Conservation (phyloP, 2,797 vertebrate genomes). For the Liasis olivaceus region DNA sequence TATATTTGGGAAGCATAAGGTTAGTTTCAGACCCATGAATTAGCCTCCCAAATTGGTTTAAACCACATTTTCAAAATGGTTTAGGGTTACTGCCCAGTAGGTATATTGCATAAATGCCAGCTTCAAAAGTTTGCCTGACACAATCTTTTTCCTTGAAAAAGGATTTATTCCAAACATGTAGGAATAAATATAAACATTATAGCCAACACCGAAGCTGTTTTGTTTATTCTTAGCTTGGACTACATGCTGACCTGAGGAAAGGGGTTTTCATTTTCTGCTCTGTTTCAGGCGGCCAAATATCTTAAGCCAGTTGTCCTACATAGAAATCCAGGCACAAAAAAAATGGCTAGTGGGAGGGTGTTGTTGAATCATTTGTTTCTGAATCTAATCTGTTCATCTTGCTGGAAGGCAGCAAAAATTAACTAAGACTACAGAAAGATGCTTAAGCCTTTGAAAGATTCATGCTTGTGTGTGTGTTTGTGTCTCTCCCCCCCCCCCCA, state of each 20-base stretch:
- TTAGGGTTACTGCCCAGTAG: not conserved
- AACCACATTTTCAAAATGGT: not conserved
- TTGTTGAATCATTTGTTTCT: not conserved
- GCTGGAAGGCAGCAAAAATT: not conserved
- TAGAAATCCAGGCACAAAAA: conserved; percentile 18
- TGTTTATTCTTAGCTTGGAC: not conserved
- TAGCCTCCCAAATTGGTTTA: not conserved
- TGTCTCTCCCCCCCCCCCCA: not conserved
- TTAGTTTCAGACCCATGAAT: not conserved
- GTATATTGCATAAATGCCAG: not conserved
- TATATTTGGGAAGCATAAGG: not conserved
- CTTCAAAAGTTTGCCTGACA: not conserved
- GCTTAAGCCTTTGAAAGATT: not conserved
- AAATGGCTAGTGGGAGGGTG: not conserved
- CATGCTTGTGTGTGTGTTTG: not conserved
- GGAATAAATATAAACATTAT: not conserved
- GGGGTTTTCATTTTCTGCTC: not conserved
- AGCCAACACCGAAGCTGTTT: not conserved
- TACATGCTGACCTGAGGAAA: not conserved
- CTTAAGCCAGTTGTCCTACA: not conserved
- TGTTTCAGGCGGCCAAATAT: not conserved
- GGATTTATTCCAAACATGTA: not conserved
- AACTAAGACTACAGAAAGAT: not conserved
- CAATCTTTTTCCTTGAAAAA: not conserved
- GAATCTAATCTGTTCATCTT: not conserved